Base-by-base conservation (phyloP, 2,888 invertebrate genomes). In the Pteria penguin region DNA sequence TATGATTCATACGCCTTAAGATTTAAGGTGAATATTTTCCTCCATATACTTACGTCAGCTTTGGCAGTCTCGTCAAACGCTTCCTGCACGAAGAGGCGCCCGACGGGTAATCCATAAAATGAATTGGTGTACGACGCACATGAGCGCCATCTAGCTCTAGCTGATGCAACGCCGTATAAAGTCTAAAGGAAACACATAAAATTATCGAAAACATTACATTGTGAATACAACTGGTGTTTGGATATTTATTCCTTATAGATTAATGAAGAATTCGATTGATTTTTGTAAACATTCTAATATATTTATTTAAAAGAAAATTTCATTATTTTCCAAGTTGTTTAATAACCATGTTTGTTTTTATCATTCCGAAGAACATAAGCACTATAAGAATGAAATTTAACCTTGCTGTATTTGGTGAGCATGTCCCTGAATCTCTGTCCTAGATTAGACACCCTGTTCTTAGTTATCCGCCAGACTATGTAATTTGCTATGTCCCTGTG, bases 71-170 rank as follows among this genome's bases (percentile, higher is more conserved):
- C 95, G 85, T 97, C 96, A 87, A 98, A 98, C 90, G 97, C 96
- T 88, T 95, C 95, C 70, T 94, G 93, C 0, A 98, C 97, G 89
- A 97, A 98, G 94, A 98, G 95, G 0, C 97, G 95, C 0, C 98
- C 97, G 55, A 97, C 93, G 0, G 97, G 97, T 96, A 97, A 97
- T 45, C 96, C 96, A 82, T 96, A 93, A 88, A 95, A 95, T 90
- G 96, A 96, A 89, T 96, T 96, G 14, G 97, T 96, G 92, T 97
- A 96, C 0, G 95, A 94, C 3, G 97, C 96, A 89, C 98, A 98
- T 79, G 95, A 96, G 89, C 97, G 96, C 97, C 97, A 98, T 78
- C 98, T 93, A 0, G 96, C 95, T 0, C 96, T 96, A n/a, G 96
- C 89, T 14, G 86, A 75, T 26, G 90, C 84, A 1, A 90, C 87